Evolutionary conservation across 2,797 vertebrate species (phyloP).

Genomic region (Dallia pectoralis): DNA sequence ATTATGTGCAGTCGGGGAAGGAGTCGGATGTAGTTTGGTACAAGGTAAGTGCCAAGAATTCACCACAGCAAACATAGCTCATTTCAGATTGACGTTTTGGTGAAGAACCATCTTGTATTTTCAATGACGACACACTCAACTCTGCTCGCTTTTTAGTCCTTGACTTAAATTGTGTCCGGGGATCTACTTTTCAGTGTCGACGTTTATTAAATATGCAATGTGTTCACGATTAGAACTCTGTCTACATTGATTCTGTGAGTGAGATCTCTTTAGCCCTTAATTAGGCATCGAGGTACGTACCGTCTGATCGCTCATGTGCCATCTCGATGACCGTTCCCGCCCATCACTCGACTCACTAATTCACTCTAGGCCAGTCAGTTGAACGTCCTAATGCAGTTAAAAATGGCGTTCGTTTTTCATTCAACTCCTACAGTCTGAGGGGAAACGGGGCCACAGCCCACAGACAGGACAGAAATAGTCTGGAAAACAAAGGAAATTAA

Average conservation of each 20-base stretch:
- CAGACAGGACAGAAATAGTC: background rate
- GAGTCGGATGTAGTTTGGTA: constrained; percentile 94
- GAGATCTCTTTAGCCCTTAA: background rate
- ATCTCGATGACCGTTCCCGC: background rate
- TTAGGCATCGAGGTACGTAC: background rate
- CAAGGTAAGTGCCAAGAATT: constrained; percentile 80
- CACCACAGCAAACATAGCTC: no score
- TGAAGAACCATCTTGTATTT: background rate
- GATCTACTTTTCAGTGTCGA: background rate
- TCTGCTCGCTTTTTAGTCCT: background rate
- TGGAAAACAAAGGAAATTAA: background rate
- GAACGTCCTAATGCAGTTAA: no score
- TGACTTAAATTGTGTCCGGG: background rate
- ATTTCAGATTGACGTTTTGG: background rate
- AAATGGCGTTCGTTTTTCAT: constrained; percentile 15
- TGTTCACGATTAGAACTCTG: background rate
- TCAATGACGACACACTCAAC: background rate
- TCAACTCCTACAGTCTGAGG: constrained; percentile 1
- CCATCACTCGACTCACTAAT: constrained; percentile 19
- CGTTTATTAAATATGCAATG: background rate
- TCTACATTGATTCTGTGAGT: background rate
- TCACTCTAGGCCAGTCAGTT: no score
- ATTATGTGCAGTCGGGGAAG: constrained; percentile 86
- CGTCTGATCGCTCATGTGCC: background rate
- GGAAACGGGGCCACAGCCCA: background rate